A percentile compares a stretch with the other conserved stretches of the same genome.
phyloP scores from a whole-genome alignment of 2,888 invertebrate species.

The Drosophila nr. perissopoda region DNA sequence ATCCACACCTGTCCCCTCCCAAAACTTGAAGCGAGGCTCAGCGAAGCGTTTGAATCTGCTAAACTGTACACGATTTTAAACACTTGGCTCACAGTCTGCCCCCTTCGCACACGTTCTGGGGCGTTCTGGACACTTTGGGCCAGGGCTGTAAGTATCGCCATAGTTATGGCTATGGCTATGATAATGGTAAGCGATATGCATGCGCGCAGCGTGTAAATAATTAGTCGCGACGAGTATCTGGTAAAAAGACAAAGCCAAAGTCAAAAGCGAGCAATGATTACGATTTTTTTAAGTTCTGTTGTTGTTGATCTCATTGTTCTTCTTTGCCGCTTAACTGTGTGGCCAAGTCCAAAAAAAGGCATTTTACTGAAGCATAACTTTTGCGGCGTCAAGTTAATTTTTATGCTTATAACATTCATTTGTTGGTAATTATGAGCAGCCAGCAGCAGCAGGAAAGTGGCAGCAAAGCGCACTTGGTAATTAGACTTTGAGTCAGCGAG shows the following conservation, averaged over 20 bases:
- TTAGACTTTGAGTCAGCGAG: slow-evolving; percentile 68
- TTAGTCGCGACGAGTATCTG: slow-evolving; percentile 52
- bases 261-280: slow-evolving; percentile 57
- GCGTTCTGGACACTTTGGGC: slow-evolving; percentile 54
- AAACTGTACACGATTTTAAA: slow-evolving; percentile 74
- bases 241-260: slow-evolving; percentile 41
- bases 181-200: slow-evolving; percentile 75
- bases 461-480: slow-evolving; percentile 69
- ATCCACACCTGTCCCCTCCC: neutral
- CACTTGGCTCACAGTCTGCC: slow-evolving; percentile 51
- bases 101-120: neutral
- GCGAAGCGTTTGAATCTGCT: slow-evolving; percentile 72
- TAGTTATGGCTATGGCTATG: slow-evolving; percentile 25
- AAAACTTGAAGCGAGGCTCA: slow-evolving; percentile 38
- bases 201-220: slow-evolving; percentile 74
- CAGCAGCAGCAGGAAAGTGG: slow-evolving; percentile 15
- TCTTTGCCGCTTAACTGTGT: slow-evolving; percentile 22
- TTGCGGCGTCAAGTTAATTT: slow-evolving; percentile 71
- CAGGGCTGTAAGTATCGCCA: slow-evolving; percentile 34
- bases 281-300: slow-evolving; percentile 32
- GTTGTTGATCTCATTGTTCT: slow-evolving; percentile 41
- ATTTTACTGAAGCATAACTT: slow-evolving; percentile 78
- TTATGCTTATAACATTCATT: slow-evolving; percentile 77
- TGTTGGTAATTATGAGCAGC: slow-evolving; percentile 73
- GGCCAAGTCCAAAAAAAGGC: slow-evolving; percentile 55